Percentiles rank a stretch among this genome's conserved stretches.
Conservation (phyloP, 2,113 vertebrate species). For the Deroptyus accipitrinus region DNA sequence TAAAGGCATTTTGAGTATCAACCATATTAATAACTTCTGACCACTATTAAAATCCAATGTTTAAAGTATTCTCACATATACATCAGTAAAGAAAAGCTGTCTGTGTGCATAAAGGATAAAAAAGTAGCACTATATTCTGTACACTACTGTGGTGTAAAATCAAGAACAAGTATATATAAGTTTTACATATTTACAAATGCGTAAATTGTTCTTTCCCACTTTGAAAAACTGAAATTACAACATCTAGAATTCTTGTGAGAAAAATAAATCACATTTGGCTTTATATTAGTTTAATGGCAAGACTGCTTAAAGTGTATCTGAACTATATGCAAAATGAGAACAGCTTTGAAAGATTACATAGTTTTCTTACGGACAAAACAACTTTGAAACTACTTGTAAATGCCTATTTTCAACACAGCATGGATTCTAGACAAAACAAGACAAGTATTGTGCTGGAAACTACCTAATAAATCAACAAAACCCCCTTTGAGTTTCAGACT, state of each 20-base stretch:
- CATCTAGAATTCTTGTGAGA: not conserved
- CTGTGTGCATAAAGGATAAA: not conserved
- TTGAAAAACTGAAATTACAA: not conserved
- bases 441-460: not conserved
- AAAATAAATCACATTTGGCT: not conserved
- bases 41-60: not conserved
- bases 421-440: not conserved
- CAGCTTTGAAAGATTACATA: not conserved
- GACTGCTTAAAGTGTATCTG: not conserved
- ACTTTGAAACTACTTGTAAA: not conserved
- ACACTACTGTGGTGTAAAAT: not conserved
- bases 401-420: not conserved
- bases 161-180: not conserved
- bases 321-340: not conserved
- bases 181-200: not conserved
- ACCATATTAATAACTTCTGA: not conserved
- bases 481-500: not conserved
- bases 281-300: not conserved
- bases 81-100: not conserved
- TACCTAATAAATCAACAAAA: slow-evolving; percentile 16
- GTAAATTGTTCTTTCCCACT: not conserved
- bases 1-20: not conserved
- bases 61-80: not conserved
- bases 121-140: not conserved
- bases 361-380: not conserved